A percentile compares a stretch with the other conserved stretches of the same genome.
Evolutionary conservation across 2,113 vertebrate species (phyloP).

Genomic region (Synodontis membranacea): DNA sequence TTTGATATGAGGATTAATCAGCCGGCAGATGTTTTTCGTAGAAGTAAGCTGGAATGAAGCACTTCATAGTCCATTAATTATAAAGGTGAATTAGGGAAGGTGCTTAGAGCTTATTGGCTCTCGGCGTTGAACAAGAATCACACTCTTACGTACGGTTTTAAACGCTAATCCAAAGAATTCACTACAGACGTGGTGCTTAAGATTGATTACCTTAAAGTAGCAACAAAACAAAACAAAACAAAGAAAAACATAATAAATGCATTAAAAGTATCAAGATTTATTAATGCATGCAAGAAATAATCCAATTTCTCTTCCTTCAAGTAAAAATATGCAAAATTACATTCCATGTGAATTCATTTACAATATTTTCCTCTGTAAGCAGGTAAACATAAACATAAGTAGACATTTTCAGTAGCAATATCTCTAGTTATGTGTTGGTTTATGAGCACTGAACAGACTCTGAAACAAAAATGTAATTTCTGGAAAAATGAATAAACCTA

Average conservation of each 20-base stretch:
- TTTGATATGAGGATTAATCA: conserved; percentile 66
- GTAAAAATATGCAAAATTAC: not conserved
- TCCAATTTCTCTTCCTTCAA: not conserved
- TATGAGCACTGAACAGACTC: not conserved
- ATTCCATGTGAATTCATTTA: not conserved
- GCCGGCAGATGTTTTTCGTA: conserved; percentile 71
- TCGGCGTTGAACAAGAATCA: not conserved
- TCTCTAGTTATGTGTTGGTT: not conserved
- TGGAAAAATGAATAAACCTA: not conserved
- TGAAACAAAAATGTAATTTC: not conserved
- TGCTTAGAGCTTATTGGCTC: not conserved
- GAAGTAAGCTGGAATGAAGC: conserved; percentile 30
- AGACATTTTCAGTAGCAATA: not conserved
- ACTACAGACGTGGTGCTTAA: too few relatives aligned
- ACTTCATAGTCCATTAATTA: conserved; percentile 36
- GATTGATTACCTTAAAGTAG: not conserved
- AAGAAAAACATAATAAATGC: not conserved
- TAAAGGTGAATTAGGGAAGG: not conserved
- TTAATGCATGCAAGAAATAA: not conserved
- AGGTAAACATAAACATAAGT: not conserved
- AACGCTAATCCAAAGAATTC: not conserved
- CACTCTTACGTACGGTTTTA: not conserved
- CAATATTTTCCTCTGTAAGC: not conserved
- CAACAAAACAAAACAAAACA: not conserved
- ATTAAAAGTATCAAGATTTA: not conserved